Evolutionary conservation across 1,140 invertebrate genomes (phyloP).

Genomic region (Trissolcus basalis): DNA sequence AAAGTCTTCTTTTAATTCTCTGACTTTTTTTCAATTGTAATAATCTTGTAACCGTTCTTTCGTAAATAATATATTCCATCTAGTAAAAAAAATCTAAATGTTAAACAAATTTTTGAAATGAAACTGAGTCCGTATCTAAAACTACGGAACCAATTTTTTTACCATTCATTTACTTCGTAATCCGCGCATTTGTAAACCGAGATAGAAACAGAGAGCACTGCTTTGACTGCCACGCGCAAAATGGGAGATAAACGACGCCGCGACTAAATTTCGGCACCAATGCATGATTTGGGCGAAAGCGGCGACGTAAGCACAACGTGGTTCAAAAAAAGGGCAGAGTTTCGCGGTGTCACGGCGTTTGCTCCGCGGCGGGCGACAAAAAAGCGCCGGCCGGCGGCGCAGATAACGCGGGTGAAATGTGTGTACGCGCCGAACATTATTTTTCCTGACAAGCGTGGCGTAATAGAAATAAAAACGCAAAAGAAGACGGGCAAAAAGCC

Average conservation of each 20-base stretch:
- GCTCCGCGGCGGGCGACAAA: constrained; percentile 18
- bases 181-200: constrained; percentile 28
- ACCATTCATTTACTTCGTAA: constrained; percentile 23
- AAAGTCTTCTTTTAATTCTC: no score
- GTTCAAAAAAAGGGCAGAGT: constrained; percentile 20
- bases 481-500: constrained; percentile 24
- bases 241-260: constrained; percentile 10
- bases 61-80: no score
- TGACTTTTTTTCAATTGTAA: no score
- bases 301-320: constrained; percentile 27
- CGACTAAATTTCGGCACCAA: constrained; percentile 24
- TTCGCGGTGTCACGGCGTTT: constrained; percentile 2
- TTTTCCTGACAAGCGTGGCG: constrained; percentile 43
- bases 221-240: constrained; percentile 31
- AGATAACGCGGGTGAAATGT: constrained; percentile 55
- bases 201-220: constrained; percentile 21
- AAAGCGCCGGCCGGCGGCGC: constrained; percentile 5
- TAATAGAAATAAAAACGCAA: constrained; percentile 48
- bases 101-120: no score
- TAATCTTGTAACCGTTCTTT: no score
- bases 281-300: constrained; percentile 7
- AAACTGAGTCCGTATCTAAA: constrained; percentile 16
- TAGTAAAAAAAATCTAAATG: no score
- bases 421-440: constrained; percentile 49
- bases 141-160: constrained; percentile 28